Percentiles rank a stretch among this genome's conserved stretches.
These are phyloP conservation scores for Archivesica marissinica DNA, from an alignment of 1,140 invertebrate species.

Conservation along the genomic window DNA sequence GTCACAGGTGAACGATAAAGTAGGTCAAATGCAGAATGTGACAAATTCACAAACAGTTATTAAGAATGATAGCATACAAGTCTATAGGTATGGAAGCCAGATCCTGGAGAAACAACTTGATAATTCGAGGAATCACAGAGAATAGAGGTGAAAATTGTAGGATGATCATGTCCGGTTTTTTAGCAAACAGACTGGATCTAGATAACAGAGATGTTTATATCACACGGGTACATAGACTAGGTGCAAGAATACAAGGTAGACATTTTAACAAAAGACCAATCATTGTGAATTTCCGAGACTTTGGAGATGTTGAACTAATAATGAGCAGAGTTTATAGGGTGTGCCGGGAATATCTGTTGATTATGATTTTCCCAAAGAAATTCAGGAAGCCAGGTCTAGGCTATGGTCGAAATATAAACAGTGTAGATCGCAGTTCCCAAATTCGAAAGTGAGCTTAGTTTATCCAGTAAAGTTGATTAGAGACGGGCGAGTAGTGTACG, in stretches of 20 bases:
- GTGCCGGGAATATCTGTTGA: no score
- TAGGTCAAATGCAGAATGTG: no score
- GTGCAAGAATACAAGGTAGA: not conserved
- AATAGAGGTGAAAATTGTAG: no score
- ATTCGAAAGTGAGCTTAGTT: not conserved
- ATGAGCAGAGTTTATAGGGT: constrained; percentile 1
- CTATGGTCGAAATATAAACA: constrained; percentile 26
- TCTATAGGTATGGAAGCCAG: no score
- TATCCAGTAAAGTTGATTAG: constrained; percentile 3
- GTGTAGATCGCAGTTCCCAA: not conserved
- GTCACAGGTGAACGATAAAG: no score
- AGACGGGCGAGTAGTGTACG: not conserved
- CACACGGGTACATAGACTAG: constrained; percentile 4
- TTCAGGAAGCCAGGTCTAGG: constrained; percentile 10
- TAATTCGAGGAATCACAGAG: no score
- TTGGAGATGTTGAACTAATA: not conserved
- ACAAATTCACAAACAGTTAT: no score
- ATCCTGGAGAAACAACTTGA: no score
- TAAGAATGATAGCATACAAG: no score
- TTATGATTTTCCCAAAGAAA: constrained; percentile 8
- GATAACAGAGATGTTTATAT: constrained; percentile 16
- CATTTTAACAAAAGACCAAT: constrained; percentile 20
- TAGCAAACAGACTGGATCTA: not conserved
- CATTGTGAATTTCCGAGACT: constrained; percentile 21
- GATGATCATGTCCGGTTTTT: no score